Conservation (phyloP, 1,140 invertebrate species). For the Lepidurus arcticus region DNA sequence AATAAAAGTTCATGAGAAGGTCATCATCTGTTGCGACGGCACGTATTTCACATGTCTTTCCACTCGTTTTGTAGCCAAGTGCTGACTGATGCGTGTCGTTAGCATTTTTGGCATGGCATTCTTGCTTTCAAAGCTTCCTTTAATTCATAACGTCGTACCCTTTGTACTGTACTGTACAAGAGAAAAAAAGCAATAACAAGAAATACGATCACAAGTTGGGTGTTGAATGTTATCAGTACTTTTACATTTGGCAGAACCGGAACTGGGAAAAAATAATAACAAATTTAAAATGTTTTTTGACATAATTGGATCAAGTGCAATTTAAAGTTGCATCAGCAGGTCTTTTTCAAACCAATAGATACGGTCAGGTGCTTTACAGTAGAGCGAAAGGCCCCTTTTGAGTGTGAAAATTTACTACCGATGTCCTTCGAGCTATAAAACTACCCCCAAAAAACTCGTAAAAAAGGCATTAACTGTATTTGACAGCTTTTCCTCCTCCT, state of each 20-base stretch:
- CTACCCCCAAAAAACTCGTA: not conserved
- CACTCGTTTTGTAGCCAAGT: not conserved
- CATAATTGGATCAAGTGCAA: not conserved
- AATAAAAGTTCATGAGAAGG: not conserved
- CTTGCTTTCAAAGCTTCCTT: not conserved
- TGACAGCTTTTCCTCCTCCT: not conserved
- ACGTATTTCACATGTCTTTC: not conserved
- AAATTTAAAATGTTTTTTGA: not conserved
- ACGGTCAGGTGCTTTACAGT: constrained; percentile 12
- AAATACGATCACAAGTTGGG: no score
- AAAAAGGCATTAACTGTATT: not conserved
- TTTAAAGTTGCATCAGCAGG: not conserved
- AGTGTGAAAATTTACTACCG: not conserved
- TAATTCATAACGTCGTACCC: not conserved
- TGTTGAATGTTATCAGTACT: no score
- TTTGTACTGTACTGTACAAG: not conserved
- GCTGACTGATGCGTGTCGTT: not conserved
- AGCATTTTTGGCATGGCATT: not conserved
- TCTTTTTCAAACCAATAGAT: not conserved
- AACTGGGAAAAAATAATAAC: not conserved
- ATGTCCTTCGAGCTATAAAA: not conserved
- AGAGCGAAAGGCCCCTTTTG: not conserved
- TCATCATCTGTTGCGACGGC: not conserved
- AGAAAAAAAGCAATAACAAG: no score
- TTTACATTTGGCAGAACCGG: no score